Percentiles rank a stretch among this genome's conserved stretches.
These are phyloP conservation scores for Ophion obscuratus DNA, from an alignment of 2,888 invertebrate genomes.

Conservation along the genomic window DNA sequence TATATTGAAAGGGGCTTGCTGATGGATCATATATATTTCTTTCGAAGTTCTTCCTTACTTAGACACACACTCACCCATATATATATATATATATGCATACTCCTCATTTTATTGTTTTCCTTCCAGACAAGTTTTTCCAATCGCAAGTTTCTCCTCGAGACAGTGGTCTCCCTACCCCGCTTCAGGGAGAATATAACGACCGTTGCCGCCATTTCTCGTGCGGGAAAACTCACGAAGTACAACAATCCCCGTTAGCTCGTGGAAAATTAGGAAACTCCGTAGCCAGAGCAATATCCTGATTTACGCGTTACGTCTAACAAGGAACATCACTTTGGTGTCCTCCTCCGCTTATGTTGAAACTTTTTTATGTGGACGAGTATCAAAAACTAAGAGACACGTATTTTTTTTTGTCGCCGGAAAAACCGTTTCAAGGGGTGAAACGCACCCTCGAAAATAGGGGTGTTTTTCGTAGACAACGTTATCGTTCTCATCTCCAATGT, in stretches of 20 bases:
- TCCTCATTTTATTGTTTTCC: constrained; percentile 70
- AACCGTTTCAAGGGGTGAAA: no score
- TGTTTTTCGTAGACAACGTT: no score
- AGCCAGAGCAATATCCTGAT: constrained; percentile 27
- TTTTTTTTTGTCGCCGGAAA: no score
- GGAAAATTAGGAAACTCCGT: constrained; percentile 60
- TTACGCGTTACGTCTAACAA: constrained; percentile 14
- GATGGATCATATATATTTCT: constrained; percentile 18
- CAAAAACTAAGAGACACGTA: no score
- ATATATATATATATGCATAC: constrained; percentile 56
- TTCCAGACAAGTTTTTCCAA: constrained; percentile 79
- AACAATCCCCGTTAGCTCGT: constrained; percentile 39
- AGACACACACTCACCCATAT: neutral
- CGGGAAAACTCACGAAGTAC: constrained; percentile 66
- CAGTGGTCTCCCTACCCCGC: constrained; percentile 62
- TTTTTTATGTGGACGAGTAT: no score
- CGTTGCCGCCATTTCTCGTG: constrained; percentile 67
- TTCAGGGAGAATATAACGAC: constrained; percentile 69
- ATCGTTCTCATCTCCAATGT: no score
- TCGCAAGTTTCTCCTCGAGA: constrained; percentile 72
- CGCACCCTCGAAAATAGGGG: no score
- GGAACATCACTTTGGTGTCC: no score
- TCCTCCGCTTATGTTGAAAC: no score
- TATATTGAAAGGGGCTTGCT: constrained; percentile 47
- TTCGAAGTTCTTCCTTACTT: constrained; percentile 20